Base-by-base conservation (phyloP, 2,797 vertebrate genomes). In the Enteromius paludinosus region DNA sequence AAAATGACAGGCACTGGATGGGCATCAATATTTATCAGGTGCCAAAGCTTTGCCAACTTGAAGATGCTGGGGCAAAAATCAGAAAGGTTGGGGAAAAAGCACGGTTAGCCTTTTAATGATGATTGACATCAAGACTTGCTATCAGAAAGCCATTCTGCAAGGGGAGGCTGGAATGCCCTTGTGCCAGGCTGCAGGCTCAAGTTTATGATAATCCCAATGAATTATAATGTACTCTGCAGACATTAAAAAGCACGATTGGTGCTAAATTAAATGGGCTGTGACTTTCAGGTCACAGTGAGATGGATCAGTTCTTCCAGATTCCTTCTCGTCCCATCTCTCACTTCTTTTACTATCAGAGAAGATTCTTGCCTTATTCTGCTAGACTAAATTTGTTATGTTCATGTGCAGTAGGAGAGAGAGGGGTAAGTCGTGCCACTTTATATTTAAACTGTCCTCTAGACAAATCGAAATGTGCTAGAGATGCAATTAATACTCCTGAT, bases 201-300 rank as follows among this genome's bases (percentile, higher is more conserved):
- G 86, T 93, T 94, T 93, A 94, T 92, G 91, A 93, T 94, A 93
- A 94, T 94, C 90, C 89, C 91, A 92, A 93, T 94, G 92, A 94
- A 94, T 93, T 91, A 93, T 89, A 92, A 94, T 91, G 88, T 84
- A 33, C 90, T 83, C 89, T 86, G 84, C 87, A 89, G 90, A 92
- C 90, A 92, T 93, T 92, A 93, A 92, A 87, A 90, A 87, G 87
- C 59, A 86, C 90, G 92, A 94, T 92, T 94, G 92, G 90, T 91
- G 89, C 90, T 94, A 94, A 94, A 94, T 94, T 91, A 94, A 91
- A 92, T 86, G 82, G 70, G 75, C 91, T 88, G 83, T 71, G 82
- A 88, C 87, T 91, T 89, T 91, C 85, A 88, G 92, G 92, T 93
- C 90, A 90, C 65, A 73, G 65, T 30, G 20, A 49, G 75, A 78